Percentiles rank a stretch among this genome's conserved stretches.
Conservation (phyloP, 2,113 vertebrate genomes). For the Megatriorchis doriae region DNA sequence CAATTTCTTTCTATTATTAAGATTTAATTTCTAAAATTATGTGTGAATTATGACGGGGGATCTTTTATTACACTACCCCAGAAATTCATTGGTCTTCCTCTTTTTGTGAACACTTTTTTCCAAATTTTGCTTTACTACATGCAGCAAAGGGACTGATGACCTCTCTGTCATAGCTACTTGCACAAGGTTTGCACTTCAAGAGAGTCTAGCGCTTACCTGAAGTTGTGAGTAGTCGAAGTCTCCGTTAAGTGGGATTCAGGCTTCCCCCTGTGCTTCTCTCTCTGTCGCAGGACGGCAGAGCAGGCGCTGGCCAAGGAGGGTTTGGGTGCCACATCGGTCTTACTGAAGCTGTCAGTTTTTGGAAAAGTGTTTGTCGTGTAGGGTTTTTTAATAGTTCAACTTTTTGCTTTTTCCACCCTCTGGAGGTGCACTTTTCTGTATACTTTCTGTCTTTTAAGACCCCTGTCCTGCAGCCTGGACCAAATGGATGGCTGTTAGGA, state of each 20-base stretch:
- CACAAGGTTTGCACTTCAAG: neutral
- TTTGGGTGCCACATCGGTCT: neutral
- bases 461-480: neutral
- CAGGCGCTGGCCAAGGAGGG: rapidly evolving
- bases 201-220: neutral
- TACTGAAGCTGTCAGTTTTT: neutral
- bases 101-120: neutral
- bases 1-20: neutral
- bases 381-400: neutral
- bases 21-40: neutral
- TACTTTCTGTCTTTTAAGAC: neutral
- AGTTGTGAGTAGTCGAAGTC: neutral
- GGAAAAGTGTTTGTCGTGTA: neutral
- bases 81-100: neutral
- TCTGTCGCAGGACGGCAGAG: neutral
- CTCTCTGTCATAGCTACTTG: neutral
- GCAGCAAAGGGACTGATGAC: neutral
- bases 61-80: neutral
- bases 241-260: neutral
- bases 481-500: neutral
- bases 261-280: neutral
- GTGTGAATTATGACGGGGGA: neutral
- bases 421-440: neutral
- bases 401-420: neutral
- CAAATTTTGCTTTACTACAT: neutral